Base-by-base conservation (phyloP, 1,140 invertebrate species). In the Pseudomyrmex concolor region DNA sequence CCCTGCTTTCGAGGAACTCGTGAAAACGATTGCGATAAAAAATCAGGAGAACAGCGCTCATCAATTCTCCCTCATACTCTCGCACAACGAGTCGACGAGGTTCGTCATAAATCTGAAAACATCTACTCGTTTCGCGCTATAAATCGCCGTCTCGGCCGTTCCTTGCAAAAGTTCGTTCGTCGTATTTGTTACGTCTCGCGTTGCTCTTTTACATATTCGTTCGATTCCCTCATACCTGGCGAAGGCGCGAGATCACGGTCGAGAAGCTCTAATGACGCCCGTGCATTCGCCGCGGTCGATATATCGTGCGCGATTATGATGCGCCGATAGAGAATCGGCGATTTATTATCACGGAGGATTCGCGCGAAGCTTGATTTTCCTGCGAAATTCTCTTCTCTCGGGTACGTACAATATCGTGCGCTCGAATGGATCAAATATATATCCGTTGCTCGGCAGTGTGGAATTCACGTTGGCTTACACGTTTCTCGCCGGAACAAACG, bases 311-410 rank as follows among this genome's bases (percentile, higher is more conserved):
- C 67, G 70, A 80, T 78, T 85, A 84, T 72, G 84, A 89, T 59
- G 84, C 84, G 63, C 55, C 77, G 78, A 82, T 83, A 81, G 78
- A 67, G 78, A 89, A 89, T 89, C 85, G 87, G 78, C 74, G 71
- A 89, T 89, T 89, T 89, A 89, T 89, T 89, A 89, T 89, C 82
- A 87, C 63, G 55, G 74, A 48, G 55, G 4, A 80, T 70, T 71
- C 45, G 54, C 71, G 57, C 73, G 25, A 70, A 54, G 48, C 34
- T 70, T 57, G 60, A 51, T 43, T 80, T 84, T 84, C 72, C 60
- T 60, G 74, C 57, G 50, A 15, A 45, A 67, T 66, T 67, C 62
- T 13, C 68, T 25, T 3, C 25, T 25, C 34, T 15, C 22, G 59
- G n/a, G 15, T 15, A 25, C 22, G 22, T 25, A 25, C 25, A 25